Evolutionary conservation across 2,797 vertebrate species (phyloP).

Genomic region (Notolepis coatsorum): DNA sequence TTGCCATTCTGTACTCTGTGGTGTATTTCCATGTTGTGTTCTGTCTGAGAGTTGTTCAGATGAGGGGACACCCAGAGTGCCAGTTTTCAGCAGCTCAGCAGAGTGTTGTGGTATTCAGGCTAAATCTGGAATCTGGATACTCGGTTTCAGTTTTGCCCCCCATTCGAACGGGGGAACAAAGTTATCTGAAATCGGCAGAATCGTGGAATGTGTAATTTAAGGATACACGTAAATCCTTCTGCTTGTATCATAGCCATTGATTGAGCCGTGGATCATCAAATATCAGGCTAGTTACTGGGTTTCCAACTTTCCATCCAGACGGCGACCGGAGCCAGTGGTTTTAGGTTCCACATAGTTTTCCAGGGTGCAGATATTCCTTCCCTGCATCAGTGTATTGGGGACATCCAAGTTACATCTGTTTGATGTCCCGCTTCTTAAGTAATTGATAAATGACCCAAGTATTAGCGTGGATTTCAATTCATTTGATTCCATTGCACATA

Average conservation of each 20-base stretch:
- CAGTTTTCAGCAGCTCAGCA: not conserved
- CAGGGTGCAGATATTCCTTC: constrained; percentile 36
- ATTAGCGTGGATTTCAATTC: constrained; percentile 5
- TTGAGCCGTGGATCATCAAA: constrained; percentile 50
- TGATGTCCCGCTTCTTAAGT: constrained; percentile 11
- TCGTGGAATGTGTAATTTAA: constrained; percentile 58
- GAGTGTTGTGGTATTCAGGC: not conserved
- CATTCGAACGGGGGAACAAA: constrained; percentile 19
- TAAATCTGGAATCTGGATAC: not conserved
- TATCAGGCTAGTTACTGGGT: constrained; percentile 19
- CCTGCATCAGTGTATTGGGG: constrained; percentile 24
- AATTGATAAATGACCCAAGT: constrained; percentile 21
- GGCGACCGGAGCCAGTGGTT: constrained; percentile 32
- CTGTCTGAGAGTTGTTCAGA: not conserved
- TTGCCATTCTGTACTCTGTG: not conserved
- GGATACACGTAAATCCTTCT: constrained; percentile 42
- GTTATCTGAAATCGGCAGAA: constrained; percentile 35
- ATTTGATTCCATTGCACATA: constrained; percentile 10
- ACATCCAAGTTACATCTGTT: constrained; percentile 28
- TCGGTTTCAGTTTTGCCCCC: not conserved
- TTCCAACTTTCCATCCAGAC: constrained; percentile 31
- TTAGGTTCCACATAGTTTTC: constrained; percentile 21
- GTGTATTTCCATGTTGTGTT: not conserved
- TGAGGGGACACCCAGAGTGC: not conserved
- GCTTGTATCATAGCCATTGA: constrained; percentile 43